A percentile compares a stretch with the other conserved stretches of the same genome.
phyloP scores from a whole-genome alignment of 2,888 invertebrate genomes.

The Heteromurus nitidus region DNA sequence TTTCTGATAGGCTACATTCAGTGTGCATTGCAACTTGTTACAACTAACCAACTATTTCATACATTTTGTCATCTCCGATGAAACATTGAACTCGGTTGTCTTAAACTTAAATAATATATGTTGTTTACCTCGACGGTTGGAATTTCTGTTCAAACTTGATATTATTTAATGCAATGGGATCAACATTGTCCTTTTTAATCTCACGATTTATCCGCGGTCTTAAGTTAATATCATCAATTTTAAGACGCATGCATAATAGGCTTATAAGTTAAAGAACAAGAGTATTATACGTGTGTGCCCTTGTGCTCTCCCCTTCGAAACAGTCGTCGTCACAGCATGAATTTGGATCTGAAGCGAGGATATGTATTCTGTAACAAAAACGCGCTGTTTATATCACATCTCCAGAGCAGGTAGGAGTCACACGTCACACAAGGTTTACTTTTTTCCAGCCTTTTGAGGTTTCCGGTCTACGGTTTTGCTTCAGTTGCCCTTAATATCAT shows the following conservation, averaged over 20 bases:
- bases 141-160: background rate
- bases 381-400: background rate
- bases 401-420: background rate
- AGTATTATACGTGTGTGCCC: no score
- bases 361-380: background rate
- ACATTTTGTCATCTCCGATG: background rate
- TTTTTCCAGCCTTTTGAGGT: constrained; percentile 47
- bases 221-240: no score
- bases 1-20: background rate
- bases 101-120: no score
- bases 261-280: no score
- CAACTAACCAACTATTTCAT: background rate
- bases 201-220: no score
- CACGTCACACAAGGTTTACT: background rate
- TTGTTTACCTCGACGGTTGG: background rate
- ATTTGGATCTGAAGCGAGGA: background rate
- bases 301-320: background rate
- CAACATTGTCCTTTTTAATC: no score
- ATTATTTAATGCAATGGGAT: no score
- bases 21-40: background rate
- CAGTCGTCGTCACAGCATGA: background rate
- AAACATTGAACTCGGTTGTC: background rate
- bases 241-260: no score
- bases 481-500: background rate
- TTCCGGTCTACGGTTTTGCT: constrained; percentile 45